Percentiles rank a stretch among this genome's conserved stretches.
Conservation (phyloP, 2,888 invertebrate genomes). For the Orgyia antiqua region DNA sequence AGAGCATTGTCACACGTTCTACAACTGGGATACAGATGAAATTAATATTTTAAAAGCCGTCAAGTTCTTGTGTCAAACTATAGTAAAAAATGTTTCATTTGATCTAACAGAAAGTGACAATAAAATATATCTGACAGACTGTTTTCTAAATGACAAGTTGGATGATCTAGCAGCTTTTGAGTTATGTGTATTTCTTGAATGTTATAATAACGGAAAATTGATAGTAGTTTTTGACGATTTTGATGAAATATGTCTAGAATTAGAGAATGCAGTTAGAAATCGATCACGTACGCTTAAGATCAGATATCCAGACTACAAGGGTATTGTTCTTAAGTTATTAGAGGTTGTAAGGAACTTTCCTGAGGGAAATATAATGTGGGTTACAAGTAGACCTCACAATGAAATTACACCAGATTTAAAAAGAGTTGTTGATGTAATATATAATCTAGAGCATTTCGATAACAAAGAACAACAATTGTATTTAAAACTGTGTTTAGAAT, state of each 20-base stretch:
- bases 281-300: too few relatives aligned
- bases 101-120: too few relatives aligned
- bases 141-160: not conserved
- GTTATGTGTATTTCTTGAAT: constrained; percentile 4
- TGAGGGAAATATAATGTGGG: constrained; percentile 8
- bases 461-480: constrained; percentile 7
- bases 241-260: constrained; percentile 12
- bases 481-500: too few relatives aligned
- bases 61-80: constrained; percentile 3
- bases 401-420: constrained; percentile 11
- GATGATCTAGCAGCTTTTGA: constrained; percentile 1
- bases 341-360: constrained; percentile 1
- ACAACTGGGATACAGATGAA: too few relatives aligned
- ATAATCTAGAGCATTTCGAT: constrained; percentile 8
- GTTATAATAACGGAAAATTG: constrained; percentile 5
- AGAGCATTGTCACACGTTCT: constrained; percentile 3
- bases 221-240: constrained; percentile 8
- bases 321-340: constrained; percentile 2
- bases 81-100: not conserved
- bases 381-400: constrained; percentile 18
- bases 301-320: constrained; percentile 5
- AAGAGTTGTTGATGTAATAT: constrained; percentile 8
- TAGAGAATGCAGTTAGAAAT: too few relatives aligned
- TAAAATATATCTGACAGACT: not conserved
- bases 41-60: constrained; percentile 1